phyloP scores from a whole-genome alignment of 2,888 invertebrate species.

The Pemphredon lugubris region DNA sequence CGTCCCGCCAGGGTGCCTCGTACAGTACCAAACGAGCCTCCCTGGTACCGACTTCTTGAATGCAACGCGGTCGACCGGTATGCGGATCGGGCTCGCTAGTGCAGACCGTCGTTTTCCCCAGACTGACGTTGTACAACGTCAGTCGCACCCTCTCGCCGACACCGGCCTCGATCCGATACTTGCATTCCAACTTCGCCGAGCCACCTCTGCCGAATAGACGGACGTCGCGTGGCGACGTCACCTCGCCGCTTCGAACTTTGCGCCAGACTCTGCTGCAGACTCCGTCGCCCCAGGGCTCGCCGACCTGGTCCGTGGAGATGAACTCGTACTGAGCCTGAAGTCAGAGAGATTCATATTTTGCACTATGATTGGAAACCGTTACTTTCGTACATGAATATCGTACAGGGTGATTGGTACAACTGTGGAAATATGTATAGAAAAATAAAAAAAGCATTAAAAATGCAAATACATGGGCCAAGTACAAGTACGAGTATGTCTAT shows the following conservation, averaged over 20 bases:
- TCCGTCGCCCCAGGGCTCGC: slow-evolving; percentile 83
- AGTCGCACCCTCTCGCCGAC: slow-evolving; percentile 86
- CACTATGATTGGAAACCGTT: no score
- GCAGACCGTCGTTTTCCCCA: slow-evolving; percentile 87
- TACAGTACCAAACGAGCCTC: slow-evolving; percentile 83
- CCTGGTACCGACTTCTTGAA: slow-evolving; percentile 72
- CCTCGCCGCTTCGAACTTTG: slow-evolving; percentile 85
- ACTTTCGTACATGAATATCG: no score
- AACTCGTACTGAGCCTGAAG: slow-evolving; percentile 88
- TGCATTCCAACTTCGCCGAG: slow-evolving; percentile 87
- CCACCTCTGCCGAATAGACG: slow-evolving; percentile 93
- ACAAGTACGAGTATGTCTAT: no score
- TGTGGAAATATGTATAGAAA: no score
- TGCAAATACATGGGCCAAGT: no score
- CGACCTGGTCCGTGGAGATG: slow-evolving; percentile 90
- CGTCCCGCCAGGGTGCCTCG: slow-evolving; percentile 88
- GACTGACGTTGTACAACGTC: slow-evolving; percentile 87
- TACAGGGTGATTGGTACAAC: no score
- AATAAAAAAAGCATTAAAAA: no score
- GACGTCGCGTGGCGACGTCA: slow-evolving; percentile 88
- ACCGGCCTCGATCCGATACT: slow-evolving; percentile 87
- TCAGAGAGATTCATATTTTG: no score
- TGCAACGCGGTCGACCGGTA: slow-evolving; percentile 86
- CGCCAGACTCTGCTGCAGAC: slow-evolving; percentile 86
- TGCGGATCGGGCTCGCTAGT: slow-evolving; percentile 88